Evolutionary conservation across 2,888 invertebrate genomes (phyloP).

Genomic region (Acleris holmiana): DNA sequence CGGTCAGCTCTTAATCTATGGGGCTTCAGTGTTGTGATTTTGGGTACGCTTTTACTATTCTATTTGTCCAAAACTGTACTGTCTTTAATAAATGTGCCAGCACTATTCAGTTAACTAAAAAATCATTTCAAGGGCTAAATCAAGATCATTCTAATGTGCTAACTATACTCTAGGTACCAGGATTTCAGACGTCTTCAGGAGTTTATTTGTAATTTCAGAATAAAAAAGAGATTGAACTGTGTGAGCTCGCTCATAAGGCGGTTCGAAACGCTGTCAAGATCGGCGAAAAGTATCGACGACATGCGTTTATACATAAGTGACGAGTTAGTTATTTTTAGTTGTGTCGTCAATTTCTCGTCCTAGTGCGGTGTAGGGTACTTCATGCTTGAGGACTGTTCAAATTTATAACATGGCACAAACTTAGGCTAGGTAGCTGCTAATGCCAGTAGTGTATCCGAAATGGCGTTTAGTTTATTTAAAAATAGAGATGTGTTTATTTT

Average conservation of each 20-base stretch:
- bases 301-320: slow-evolving; percentile 32
- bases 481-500: too few species aligned
- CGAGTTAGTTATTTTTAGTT: slow-evolving; percentile 49
- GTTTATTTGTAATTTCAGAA: slow-evolving; percentile 46
- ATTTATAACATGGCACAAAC: not conserved
- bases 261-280: slow-evolving; percentile 47
- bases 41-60: not conserved
- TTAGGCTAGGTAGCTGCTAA: not conserved
- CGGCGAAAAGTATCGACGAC: slow-evolving; percentile 43
- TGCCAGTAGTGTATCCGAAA: too few species aligned
- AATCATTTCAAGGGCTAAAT: slow-evolving; percentile 1
- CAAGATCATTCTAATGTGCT: slow-evolving; percentile 40
- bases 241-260: slow-evolving; percentile 53
- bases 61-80: not conserved
- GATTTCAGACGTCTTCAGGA: slow-evolving; percentile 35
- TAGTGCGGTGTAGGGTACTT: slow-evolving; percentile 30
- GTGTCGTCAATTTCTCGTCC: slow-evolving; percentile 38
- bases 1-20: not conserved
- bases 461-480: too few species aligned
- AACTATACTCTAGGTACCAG: slow-evolving; percentile 43
- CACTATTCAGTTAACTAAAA: slow-evolving; percentile 22
- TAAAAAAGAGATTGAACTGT: slow-evolving; percentile 45
- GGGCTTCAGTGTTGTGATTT: slow-evolving; percentile 1
- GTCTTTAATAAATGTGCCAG: slow-evolving; percentile 15
- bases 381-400: slow-evolving; percentile 13